Conservation (phyloP, 30 jellyfish, hydroid and myxozoan genomes). For the Hydractinia symbiolongicarpus region DNA sequence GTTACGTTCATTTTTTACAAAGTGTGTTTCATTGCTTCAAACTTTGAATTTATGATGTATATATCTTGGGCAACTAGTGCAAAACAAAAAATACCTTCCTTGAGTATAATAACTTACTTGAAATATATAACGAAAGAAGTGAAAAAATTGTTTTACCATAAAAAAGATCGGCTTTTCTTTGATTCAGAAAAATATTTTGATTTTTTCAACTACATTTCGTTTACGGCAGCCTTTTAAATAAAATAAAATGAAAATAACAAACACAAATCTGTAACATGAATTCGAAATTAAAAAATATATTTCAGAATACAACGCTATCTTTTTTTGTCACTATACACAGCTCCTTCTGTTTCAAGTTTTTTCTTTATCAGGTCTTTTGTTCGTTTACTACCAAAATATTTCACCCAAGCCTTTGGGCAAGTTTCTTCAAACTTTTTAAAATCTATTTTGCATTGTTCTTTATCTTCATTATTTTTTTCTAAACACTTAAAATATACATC, state of each 20-base stretch:
- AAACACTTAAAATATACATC: constrained; percentile 67
- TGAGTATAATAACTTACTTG: too few relatives aligned
- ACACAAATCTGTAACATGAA: neutral
- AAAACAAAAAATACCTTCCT: too few relatives aligned
- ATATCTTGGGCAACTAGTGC: too few relatives aligned
- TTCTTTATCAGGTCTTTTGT: constrained; percentile 45
- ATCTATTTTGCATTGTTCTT: constrained; percentile 37
- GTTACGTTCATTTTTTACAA: too few relatives aligned
- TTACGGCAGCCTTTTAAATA: too few relatives aligned
- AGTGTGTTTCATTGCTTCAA: too few relatives aligned
- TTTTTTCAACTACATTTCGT: too few relatives aligned
- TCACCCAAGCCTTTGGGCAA: constrained; percentile 88
- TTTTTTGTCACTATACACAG: constrained; percentile 33
- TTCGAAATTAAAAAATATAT: neutral
- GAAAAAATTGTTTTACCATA: too few relatives aligned
- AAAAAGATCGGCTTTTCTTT: too few relatives aligned
- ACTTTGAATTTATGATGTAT: too few relatives aligned
- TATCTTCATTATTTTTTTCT: constrained; percentile 37
- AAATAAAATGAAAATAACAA: neutral
- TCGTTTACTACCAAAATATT: constrained; percentile 49
- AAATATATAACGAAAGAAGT: too few relatives aligned
- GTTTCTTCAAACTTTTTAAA: constrained; percentile 43
- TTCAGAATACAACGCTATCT: neutral
- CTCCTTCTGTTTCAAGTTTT: constrained; percentile 45
- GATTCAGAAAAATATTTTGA: too few relatives aligned